Evolutionary conservation across 1,140 invertebrate genomes (phyloP).

Genomic region (Aradophagus sp.): DNA sequence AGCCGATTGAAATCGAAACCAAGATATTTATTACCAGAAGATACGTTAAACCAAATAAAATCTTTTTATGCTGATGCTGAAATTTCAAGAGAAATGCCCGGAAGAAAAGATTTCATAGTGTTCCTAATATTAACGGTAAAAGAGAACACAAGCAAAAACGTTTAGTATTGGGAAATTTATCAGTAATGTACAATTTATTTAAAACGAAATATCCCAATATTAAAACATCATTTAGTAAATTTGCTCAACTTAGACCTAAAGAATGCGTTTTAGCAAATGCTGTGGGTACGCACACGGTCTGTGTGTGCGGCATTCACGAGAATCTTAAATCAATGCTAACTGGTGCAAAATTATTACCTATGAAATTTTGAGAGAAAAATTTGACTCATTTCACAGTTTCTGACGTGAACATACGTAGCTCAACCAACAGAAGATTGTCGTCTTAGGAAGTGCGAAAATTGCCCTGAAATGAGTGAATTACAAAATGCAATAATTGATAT

Average conservation of each 20-base stretch:
- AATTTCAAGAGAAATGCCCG: neutral
- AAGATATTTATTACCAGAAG: neutral
- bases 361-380: neutral
- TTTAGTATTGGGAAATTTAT: neutral
- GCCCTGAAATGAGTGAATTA: slow-evolving; percentile 26
- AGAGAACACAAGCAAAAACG: neutral
- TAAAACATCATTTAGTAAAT: slow-evolving; percentile 9
- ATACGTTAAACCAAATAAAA: neutral
- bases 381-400: slow-evolving; percentile 12
- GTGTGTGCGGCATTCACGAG: neutral
- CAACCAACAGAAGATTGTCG: slow-evolving; percentile 25
- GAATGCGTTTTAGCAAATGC: slow-evolving; percentile 33
- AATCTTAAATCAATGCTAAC: slow-evolving; percentile 42
- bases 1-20: no score
- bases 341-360: neutral
- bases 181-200: no score
- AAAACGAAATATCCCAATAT: no score
- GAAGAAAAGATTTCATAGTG: slow-evolving; percentile 1
- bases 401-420: slow-evolving; percentile 15
- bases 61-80: neutral
- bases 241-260: slow-evolving; percentile 15
- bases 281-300: slow-evolving; percentile 7
- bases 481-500: slow-evolving; percentile 10
- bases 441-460: slow-evolving; percentile 28
- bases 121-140: neutral